Conservation (phyloP, 2,888 invertebrate genomes). For the Drosophila meridionalis region DNA sequence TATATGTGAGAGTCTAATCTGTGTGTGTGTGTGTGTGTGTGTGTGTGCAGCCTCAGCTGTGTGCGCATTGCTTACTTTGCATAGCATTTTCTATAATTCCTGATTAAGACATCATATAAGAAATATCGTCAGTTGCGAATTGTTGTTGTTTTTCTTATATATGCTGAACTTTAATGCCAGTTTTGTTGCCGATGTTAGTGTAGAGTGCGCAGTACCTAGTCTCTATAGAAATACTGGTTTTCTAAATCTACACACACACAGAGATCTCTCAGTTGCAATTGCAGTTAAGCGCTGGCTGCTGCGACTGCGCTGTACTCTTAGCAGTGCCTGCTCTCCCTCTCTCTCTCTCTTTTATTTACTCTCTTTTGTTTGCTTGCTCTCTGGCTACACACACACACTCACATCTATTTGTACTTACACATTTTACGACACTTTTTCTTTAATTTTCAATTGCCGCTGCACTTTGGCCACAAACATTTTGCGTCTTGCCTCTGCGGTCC, state of each 20-base stretch:
- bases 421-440: constrained; percentile 52
- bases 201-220: constrained; percentile 32
- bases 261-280: constrained; percentile 44
- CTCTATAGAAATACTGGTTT: constrained; percentile 74
- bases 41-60: constrained; percentile 28
- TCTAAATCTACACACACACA: constrained; percentile 64
- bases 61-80: constrained; percentile 51
- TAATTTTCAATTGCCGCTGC: constrained; percentile 18
- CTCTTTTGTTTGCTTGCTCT: constrained; percentile 9
- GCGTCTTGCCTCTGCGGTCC: constrained; percentile 32
- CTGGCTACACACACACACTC: neutral
- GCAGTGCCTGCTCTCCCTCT: neutral
- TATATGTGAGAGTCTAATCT: constrained; percentile 10
- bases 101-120: constrained; percentile 71
- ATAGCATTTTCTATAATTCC: constrained; percentile 69
- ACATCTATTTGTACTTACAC: constrained; percentile 23
- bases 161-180: constrained; percentile 70
- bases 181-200: constrained; percentile 46
- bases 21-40: constrained; percentile 18
- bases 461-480: constrained; percentile 24
- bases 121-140: constrained; percentile 45
- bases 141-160: constrained; percentile 26
- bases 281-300: constrained; percentile 41
- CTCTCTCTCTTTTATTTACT: neutral
- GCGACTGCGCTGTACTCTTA: constrained; percentile 60